phyloP scores from a whole-genome alignment of 1,140 invertebrate genomes.

The Drosophila neocordata region DNA sequence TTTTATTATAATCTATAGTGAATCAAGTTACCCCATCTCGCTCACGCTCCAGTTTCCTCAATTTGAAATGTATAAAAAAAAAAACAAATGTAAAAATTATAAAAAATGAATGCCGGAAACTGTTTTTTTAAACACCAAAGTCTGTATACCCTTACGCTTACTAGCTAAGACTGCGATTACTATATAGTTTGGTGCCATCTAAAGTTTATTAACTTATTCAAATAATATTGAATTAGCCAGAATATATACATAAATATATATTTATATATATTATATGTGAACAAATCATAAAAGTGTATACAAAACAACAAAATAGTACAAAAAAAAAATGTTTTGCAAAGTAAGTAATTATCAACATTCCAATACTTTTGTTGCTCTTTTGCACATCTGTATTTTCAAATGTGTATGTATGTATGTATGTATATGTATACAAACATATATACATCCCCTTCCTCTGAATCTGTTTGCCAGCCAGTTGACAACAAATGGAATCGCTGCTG shows the following conservation, averaged over 20 bases:
- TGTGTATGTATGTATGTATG: neutral
- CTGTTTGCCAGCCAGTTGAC: neutral
- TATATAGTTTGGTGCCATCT: no score
- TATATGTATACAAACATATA: neutral
- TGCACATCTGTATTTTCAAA: neutral
- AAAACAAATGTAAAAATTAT: no score
- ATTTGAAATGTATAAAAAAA: neutral
- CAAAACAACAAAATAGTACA: neutral
- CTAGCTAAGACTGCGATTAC: no score
- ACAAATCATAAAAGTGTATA: neutral
- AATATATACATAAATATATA: neutral
- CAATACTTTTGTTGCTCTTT: slow-evolving; percentile 29
- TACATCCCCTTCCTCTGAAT: neutral
- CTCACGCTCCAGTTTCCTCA: neutral
- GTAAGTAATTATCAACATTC: slow-evolving; percentile 54
- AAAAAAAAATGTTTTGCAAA: slow-evolving; percentile 22
- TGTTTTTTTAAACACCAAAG: neutral
- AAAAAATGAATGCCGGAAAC: neutral
- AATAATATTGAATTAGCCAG: neutral
- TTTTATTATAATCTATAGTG: neutral
- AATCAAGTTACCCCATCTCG: neutral
- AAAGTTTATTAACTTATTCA: no score
- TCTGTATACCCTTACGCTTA: neutral
- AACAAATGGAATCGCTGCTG: neutral
- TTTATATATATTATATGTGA: no score